Conservation (phyloP, 2,797 vertebrate species). For the Glyptemys insculpta region DNA sequence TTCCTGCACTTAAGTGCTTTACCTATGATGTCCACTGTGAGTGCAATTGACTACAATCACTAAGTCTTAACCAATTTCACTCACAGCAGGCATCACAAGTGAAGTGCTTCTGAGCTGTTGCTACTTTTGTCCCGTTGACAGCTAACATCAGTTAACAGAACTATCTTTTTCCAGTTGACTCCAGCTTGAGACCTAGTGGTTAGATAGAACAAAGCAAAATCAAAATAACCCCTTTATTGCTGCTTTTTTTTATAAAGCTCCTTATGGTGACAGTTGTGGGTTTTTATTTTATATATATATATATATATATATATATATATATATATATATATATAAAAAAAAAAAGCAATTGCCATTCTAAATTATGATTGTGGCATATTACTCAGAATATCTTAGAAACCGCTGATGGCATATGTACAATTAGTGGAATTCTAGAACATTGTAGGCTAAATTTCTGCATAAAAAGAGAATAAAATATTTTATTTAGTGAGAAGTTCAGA, state of each 20-base stretch:
- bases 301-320: too few relatives aligned
- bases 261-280: not conserved
- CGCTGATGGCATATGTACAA: not conserved
- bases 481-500: not conserved
- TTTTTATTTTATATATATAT: too few relatives aligned
- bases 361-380: not conserved
- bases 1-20: not conserved
- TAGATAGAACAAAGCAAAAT: not conserved
- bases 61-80: not conserved
- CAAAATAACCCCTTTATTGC: not conserved
- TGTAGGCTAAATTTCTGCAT: accelerated
- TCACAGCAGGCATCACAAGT: not conserved
- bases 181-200: not conserved
- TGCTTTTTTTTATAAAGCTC: not conserved
- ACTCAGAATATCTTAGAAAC: not conserved
- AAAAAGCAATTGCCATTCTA: not conserved
- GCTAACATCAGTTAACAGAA: not conserved
- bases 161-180: not conserved
- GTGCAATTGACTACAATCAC: not conserved
- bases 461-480: not conserved
- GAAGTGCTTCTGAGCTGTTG: not conserved
- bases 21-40: not conserved
- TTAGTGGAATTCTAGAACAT: not conserved
- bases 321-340: not conserved
- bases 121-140: not conserved